These are phyloP conservation scores for Drosophila borealis DNA, from an alignment of 2,888 invertebrate genomes.

Conservation along the genomic window DNA sequence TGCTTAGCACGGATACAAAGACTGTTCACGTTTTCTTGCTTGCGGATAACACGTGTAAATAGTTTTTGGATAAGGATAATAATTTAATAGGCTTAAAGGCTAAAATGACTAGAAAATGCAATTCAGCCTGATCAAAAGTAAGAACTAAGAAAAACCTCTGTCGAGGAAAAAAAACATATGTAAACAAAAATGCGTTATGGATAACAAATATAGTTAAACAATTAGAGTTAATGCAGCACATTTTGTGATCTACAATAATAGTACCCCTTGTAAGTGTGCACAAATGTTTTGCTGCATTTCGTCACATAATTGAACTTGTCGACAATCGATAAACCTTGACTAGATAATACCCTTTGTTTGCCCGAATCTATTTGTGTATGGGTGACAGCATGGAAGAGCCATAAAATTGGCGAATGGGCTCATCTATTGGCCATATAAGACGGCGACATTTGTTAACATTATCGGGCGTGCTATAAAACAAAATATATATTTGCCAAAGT, in stretches of 20 bases:
- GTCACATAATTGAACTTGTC: not conserved
- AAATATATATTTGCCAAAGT: constrained; percentile 3
- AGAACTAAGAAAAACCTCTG: too few relatives aligned
- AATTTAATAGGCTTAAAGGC: too few relatives aligned
- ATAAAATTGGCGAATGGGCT: constrained; percentile 3
- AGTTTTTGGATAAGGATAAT: too few relatives aligned
- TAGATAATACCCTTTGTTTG: constrained; percentile 6
- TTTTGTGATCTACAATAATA: too few relatives aligned
- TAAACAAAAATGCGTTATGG: too few relatives aligned
- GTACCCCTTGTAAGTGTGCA: not conserved
- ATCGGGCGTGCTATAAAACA: constrained; percentile 11
- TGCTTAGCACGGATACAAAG: too few relatives aligned
- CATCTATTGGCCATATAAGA: constrained; percentile 16
- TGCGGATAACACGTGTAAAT: too few relatives aligned
- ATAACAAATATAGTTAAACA: not conserved
- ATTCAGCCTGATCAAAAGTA: too few relatives aligned
- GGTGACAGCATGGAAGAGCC: constrained; percentile 36
- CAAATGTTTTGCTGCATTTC: not conserved
- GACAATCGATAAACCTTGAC: constrained; percentile 8
- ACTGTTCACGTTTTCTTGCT: too few relatives aligned
- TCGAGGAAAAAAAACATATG: too few relatives aligned
- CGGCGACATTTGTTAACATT: constrained; percentile 7
- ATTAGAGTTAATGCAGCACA: not conserved
- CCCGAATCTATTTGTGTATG: constrained; percentile 25
- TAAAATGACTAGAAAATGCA: too few relatives aligned